Percentiles rank a stretch among this genome's conserved stretches.
Evolutionary conservation across 2,797 vertebrate species (phyloP).

Genomic region (Rhadinocentrus ornatus): DNA sequence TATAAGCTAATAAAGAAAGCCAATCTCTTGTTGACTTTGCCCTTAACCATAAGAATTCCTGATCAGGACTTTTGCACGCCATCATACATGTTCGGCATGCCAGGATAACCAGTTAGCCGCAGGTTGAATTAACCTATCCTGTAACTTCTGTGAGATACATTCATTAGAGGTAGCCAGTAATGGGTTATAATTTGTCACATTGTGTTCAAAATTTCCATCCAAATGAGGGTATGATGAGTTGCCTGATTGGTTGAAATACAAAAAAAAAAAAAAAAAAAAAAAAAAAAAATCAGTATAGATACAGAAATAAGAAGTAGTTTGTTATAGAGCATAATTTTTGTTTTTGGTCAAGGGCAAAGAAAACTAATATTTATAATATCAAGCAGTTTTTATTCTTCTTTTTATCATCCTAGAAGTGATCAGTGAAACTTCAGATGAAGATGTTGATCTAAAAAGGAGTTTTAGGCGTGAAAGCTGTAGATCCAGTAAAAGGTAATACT

Average conservation of each 20-base stretch:
- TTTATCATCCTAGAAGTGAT: conserved; percentile 48
- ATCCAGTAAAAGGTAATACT: conserved; percentile 70
- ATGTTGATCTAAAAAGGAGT: conserved; percentile 47
- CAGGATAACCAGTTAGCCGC: not conserved
- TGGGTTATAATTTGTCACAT: not conserved
- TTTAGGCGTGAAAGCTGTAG: conserved; percentile 67
- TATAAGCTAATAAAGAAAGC: not conserved
- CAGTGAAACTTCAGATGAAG: conserved; percentile 46
- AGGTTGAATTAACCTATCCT: not conserved
- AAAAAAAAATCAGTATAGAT: not conserved
- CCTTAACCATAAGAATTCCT: not conserved
- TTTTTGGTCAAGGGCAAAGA: conserved; percentile 4
- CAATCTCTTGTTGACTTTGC: not conserved
- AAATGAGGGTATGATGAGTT: not conserved
- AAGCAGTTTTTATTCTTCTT: not conserved
- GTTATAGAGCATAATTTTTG: not conserved
- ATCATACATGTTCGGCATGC: not conserved
- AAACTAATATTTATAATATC: conserved; percentile 3
- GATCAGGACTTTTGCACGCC: not conserved
- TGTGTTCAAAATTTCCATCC: not conserved
- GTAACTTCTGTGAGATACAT: not conserved
- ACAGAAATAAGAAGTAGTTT: not conserved
- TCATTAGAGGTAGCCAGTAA: not conserved
- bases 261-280: too few relatives aligned
- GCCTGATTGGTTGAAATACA: not conserved